phyloP scores from a whole-genome alignment of 2,113 vertebrate species.

The Apteryx mantelli region DNA sequence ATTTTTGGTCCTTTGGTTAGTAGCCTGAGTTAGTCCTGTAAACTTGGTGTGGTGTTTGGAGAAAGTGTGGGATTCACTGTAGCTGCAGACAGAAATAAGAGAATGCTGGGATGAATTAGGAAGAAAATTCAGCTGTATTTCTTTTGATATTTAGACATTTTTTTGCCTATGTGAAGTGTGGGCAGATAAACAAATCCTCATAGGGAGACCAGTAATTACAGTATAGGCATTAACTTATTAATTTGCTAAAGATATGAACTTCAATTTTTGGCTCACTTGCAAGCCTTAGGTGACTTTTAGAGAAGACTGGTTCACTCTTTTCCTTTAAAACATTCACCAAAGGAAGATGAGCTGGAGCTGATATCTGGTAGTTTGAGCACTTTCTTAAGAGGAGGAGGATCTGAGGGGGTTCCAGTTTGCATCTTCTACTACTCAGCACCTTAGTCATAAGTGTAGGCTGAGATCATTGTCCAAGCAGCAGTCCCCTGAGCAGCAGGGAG shows the following conservation, averaged over 20 bases:
- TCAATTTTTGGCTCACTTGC: neutral
- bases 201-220: too few relatives aligned
- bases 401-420: too few relatives aligned
- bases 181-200: too few relatives aligned
- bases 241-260: neutral
- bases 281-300: neutral
- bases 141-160: neutral
- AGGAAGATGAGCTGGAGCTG: neutral
- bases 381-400: too few relatives aligned
- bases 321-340: neutral
- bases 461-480: neutral
- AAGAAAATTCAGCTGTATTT: neutral
- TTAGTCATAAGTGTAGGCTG: neutral
- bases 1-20: neutral
- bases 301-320: neutral
- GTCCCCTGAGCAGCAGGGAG: neutral
- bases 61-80: neutral
- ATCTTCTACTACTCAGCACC: too few relatives aligned
- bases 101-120: neutral
- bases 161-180: too few relatives aligned
- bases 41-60: neutral
- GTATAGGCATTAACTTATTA: neutral
- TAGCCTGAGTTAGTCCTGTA: neutral
- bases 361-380: too few relatives aligned
- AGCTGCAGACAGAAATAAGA: neutral